Percentiles rank a stretch among this genome's conserved stretches.
phyloP scores from a whole-genome alignment of 2,797 vertebrate genomes.

The Rhadinocentrus ornatus region DNA sequence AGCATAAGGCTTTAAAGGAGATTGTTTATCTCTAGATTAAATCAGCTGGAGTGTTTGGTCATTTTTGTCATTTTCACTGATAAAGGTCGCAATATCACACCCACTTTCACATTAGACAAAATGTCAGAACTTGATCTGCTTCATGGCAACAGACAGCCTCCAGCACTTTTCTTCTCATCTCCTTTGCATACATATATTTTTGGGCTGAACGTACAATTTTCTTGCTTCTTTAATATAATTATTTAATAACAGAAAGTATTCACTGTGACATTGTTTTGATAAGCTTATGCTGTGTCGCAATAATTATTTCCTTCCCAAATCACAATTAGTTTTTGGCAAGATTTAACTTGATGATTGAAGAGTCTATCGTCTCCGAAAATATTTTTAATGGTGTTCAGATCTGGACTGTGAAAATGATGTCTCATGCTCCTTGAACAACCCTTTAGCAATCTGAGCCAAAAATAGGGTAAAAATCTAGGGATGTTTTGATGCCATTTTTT shows the following conservation, averaged over 20 bases:
- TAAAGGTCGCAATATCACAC: conserved; percentile 74
- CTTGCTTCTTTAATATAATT: background rate
- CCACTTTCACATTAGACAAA: conserved; percentile 72
- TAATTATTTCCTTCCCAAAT: background rate
- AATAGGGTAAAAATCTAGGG: too few relatives aligned
- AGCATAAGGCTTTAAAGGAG: conserved; percentile 48
- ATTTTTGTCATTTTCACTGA: conserved; percentile 60
- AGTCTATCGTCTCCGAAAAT: background rate
- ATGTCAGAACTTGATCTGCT: conserved; percentile 77
- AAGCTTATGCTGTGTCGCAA: background rate
- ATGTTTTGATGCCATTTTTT: too few relatives aligned
- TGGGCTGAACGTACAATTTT: conserved; percentile 55
- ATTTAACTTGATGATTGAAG: background rate
- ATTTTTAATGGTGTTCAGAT: background rate
- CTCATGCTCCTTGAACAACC: background rate
- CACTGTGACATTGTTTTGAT: background rate
- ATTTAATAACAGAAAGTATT: background rate
- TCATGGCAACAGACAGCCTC: conserved; percentile 49
- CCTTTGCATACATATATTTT: conserved; percentile 65
- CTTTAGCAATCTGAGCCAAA: background rate
- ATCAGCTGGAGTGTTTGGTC: conserved; percentile 53
- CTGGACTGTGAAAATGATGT: background rate
- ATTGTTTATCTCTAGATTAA: conserved; percentile 51
- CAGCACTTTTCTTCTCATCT: conserved; percentile 60
- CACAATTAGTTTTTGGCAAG: background rate